These are phyloP conservation scores for Vidua macroura DNA, from an alignment of 2,113 vertebrate genomes.

Conservation along the genomic window DNA sequence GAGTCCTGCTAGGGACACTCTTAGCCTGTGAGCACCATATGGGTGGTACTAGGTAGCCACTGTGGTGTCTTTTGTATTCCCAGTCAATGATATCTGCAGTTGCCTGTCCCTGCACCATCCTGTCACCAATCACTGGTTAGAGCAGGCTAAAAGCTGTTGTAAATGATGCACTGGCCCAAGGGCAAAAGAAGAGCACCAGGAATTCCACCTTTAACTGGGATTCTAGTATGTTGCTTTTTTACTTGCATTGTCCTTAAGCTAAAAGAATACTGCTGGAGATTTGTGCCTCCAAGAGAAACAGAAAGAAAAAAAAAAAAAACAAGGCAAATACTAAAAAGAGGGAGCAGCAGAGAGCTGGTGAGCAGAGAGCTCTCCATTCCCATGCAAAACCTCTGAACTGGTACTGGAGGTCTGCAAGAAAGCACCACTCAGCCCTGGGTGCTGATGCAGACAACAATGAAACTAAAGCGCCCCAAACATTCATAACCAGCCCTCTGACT, in stretches of 20 bases:
- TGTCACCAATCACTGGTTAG: neutral
- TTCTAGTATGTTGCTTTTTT: neutral
- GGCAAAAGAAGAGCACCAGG: neutral
- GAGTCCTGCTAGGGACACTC: neutral
- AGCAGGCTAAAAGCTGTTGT: neutral
- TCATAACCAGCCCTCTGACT: conserved; percentile 8
- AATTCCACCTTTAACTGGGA: neutral
- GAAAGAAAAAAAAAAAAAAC: neutral
- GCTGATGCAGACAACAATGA: neutral
- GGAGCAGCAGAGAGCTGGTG: neutral
- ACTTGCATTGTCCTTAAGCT: neutral
- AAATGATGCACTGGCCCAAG: neutral
- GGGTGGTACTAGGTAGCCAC: neutral
- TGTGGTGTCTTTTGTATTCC: neutral
- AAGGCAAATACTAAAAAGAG: neutral
- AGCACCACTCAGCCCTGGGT: rapidly evolving
- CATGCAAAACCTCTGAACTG: neutral
- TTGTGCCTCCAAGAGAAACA: neutral
- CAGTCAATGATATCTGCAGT: neutral
- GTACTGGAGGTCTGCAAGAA: neutral
- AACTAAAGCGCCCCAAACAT: neutral
- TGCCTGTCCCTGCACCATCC: neutral
- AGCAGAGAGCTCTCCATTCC: neutral
- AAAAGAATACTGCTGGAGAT: neutral
- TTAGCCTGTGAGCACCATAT: neutral